Evolutionary conservation across 2,888 invertebrate species (phyloP).

Genomic region (Drosophila paucipuncta): DNA sequence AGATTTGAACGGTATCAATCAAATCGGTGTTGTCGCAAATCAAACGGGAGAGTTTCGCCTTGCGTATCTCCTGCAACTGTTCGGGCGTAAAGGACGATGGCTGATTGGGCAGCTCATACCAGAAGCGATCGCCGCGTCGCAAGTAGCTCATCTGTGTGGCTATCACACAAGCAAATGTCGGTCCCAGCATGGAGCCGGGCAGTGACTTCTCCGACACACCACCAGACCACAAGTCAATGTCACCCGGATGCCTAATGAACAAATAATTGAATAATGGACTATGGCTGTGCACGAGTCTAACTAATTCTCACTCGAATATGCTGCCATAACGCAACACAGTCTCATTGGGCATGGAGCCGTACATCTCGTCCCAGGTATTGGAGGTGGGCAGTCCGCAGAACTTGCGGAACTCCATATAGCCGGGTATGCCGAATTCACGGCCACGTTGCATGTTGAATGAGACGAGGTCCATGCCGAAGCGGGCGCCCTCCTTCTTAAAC

Average conservation of each 20-base stretch:
- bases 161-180: constrained; percentile 97
- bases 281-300: rapidly evolving
- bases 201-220: constrained; percentile 96
- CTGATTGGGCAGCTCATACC: constrained; percentile 96
- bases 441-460: constrained; percentile 97
- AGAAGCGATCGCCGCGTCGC: constrained; percentile 95
- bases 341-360: constrained; percentile 95
- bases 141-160: constrained; percentile 96
- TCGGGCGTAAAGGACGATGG: constrained; percentile 96
- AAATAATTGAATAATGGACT: not conserved
- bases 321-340: constrained; percentile 93
- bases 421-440: constrained; percentile 95
- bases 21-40: constrained; percentile 97
- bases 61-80: constrained; percentile 93
- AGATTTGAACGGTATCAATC: constrained; percentile 95
- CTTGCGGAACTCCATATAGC: constrained; percentile 96
- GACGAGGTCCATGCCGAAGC: constrained; percentile 95
- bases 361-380: constrained; percentile 91
- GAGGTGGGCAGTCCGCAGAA: constrained; percentile 94
- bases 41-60: constrained; percentile 91
- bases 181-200: constrained; percentile 96
- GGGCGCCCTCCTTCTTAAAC: constrained; percentile 91
- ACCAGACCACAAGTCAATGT: constrained; percentile 97
- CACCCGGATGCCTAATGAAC: constrained; percentile 90
- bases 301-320: constrained; percentile 90